These are phyloP conservation scores for Pteronura brasiliensis DNA, from an alignment of 2,113 vertebrate species.

Conservation along the genomic window DNA sequence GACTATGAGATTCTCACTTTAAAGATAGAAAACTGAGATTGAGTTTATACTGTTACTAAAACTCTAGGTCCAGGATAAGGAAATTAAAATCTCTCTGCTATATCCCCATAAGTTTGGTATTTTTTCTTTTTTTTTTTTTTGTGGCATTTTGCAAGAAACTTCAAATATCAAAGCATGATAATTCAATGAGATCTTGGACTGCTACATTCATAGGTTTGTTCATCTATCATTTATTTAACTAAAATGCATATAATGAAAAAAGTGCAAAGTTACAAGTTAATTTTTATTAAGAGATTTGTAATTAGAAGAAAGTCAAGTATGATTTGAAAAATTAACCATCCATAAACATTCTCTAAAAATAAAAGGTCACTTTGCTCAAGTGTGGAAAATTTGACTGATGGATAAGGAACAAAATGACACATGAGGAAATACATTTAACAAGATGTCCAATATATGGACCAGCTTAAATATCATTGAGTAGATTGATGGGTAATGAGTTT, in stretches of 20 bases:
- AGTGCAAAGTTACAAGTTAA: neutral
- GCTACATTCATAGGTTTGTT: neutral
- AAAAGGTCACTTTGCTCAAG: neutral
- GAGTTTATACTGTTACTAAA: neutral
- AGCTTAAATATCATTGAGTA: neutral
- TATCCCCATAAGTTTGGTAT: neutral
- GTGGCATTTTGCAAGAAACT: neutral
- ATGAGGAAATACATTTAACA: neutral
- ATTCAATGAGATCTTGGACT: neutral
- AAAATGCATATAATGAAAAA: neutral
- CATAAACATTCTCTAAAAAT: neutral
- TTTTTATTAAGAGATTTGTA: neutral
- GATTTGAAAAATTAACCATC: neutral
- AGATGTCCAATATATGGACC: neutral
- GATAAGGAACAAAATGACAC: neutral
- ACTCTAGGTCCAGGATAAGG: neutral
- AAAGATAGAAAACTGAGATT: neutral
- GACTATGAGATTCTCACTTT: neutral
- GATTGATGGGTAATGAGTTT: neutral
- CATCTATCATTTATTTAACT: neutral
- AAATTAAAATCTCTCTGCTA: neutral
- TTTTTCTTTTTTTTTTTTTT: neutral
- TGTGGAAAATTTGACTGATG: neutral
- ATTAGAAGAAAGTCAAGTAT: neutral
- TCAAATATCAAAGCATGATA: neutral